phyloP scores from a whole-genome alignment of 2,113 vertebrate genomes.

The Strix aluco region DNA sequence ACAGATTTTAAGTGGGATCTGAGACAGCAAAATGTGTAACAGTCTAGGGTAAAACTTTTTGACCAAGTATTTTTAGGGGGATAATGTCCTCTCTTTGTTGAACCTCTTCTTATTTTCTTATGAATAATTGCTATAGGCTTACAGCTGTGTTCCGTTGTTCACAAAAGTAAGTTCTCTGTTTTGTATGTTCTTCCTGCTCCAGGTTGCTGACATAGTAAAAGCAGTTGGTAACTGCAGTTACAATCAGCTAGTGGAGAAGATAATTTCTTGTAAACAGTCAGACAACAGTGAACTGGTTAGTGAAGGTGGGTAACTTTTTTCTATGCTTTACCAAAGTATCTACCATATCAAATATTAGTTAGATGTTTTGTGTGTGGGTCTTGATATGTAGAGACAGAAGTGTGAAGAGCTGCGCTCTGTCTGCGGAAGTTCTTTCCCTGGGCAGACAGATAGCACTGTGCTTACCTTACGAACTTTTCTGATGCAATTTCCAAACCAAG shows the following conservation, averaged over 20 bases:
- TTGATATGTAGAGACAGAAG: neutral
- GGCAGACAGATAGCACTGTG: neutral
- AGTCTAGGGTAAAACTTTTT: neutral
- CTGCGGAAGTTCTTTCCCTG: neutral
- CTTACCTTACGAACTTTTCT: neutral
- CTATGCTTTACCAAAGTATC: neutral
- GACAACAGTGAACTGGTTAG: slow-evolving; percentile 93
- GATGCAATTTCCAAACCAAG: neutral
- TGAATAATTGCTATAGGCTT: neutral
- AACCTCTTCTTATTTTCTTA: neutral
- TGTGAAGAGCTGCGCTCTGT: neutral
- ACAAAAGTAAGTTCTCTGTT: neutral
- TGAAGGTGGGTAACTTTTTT: slow-evolving; percentile 84
- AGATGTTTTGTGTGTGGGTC: neutral
- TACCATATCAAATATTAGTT: neutral
- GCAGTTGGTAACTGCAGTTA: slow-evolving; percentile 99
- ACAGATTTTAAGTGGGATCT: neutral
- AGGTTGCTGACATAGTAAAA: slow-evolving; percentile 94
- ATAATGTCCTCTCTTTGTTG: neutral
- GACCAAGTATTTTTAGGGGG: neutral
- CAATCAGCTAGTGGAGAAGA: slow-evolving; percentile 99
- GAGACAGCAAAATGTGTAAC: neutral
- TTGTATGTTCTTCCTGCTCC: slow-evolving; percentile 37
- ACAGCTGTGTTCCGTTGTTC: neutral
- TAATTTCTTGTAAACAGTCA: slow-evolving; percentile 97